Conservation (phyloP, 2,888 invertebrate species). For the Deroplatys truncata region DNA sequence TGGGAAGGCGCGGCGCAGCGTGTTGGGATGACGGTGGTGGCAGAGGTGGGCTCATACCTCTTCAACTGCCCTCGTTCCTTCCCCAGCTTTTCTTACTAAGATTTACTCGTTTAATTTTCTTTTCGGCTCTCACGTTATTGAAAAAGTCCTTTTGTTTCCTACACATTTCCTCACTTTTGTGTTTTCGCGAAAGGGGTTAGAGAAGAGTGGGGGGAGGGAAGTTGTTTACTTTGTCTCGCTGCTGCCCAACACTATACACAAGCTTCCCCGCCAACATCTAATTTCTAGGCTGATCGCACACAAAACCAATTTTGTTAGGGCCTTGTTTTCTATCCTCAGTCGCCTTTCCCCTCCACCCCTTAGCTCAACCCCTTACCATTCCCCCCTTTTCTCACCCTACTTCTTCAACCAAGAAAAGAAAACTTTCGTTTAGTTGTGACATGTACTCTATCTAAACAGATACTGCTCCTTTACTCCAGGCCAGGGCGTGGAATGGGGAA, state of each 20-base stretch:
- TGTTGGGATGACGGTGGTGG: background rate
- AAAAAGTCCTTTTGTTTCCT: conserved; percentile 30
- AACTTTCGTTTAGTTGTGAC: conserved; percentile 14
- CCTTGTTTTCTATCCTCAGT: conserved; percentile 11
- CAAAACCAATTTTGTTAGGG: conserved; percentile 17
- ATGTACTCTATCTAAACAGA: conserved; percentile 4
- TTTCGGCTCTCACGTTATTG: conserved; percentile 29
- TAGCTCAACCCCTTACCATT: no score
- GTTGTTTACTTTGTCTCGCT: conserved; percentile 15
- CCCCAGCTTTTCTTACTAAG: conserved; percentile 11
- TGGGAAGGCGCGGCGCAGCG: background rate
- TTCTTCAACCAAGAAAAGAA: background rate
- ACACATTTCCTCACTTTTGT: conserved; percentile 17
- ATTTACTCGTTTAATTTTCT: conserved; percentile 32
- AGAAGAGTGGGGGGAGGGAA: background rate
- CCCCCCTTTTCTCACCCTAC: background rate
- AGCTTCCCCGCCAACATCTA: conserved; percentile 8
- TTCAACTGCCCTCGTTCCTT: background rate
- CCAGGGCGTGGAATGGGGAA: background rate
- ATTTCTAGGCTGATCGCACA: conserved; percentile 19
- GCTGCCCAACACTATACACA: conserved; percentile 13
- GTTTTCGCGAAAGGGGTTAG: background rate
- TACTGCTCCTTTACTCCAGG: background rate
- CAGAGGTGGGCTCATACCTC: conserved; percentile 9
- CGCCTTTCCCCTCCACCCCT: background rate